Conservation (phyloP, 37 sponge, comb jelly and placozoan species). For the Aphrocallistes beatrix region DNA sequence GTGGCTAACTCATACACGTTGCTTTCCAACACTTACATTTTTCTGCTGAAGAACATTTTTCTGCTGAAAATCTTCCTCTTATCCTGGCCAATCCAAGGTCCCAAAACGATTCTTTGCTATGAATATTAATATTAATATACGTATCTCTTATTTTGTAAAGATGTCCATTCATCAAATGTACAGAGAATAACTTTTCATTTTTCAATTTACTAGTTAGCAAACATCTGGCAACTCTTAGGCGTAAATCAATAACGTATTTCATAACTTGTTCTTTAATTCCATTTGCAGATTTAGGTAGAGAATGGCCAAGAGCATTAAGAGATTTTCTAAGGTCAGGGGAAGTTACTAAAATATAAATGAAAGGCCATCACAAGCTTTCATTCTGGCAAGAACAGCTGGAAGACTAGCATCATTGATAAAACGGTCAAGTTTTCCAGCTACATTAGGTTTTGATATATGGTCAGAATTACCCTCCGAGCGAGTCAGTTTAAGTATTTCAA, state of each 20-base stretch:
- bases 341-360: neutral
- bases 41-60: no score
- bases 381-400: neutral
- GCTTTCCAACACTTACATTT: no score
- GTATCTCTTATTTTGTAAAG: neutral
- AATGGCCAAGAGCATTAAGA: no score
- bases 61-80: neutral
- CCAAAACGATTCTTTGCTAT: neutral
- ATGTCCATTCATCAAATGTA: neutral
- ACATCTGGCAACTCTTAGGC: no score
- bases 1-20: no score
- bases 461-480: neutral
- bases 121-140: neutral
- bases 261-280: neutral
- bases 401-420: neutral
- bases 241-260: neutral
- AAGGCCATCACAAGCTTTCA: constrained; percentile 24
- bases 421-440: no score
- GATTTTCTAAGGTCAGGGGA: neutral
- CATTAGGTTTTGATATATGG: neutral
- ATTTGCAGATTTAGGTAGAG: neutral
- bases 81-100: neutral
- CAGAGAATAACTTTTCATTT: neutral
- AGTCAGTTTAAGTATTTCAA: neutral
- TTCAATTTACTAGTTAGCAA: neutral